Base-by-base conservation (phyloP, 2,888 invertebrate species). In the Acleris laterana region DNA sequence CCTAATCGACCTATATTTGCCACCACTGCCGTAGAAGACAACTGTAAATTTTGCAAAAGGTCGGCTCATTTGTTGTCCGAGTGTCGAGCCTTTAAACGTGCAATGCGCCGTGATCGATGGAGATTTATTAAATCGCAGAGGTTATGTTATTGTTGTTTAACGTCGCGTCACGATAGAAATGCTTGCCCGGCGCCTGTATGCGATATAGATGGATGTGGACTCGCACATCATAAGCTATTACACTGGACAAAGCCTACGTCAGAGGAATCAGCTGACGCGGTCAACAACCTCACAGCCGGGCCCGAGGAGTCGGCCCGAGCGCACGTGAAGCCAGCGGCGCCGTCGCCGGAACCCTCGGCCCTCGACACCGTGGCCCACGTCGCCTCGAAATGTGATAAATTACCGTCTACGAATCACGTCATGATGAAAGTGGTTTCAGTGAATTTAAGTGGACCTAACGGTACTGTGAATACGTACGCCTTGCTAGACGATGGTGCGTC, bases 41-140 rank as follows among this genome's bases (percentile, higher is more conserved):
- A 6, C 5, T 68, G 68, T 38, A 50, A 32, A 16, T 69, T 63
- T 38, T 69, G 66, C 58, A 48, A 62, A 13, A 69, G 63, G 42
- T 49, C 56, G 1, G 17, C 16, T 46, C 63, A 17, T 38, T 44
- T 20, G 11, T 38, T 71, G 17, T 13, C 67, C 0, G 62, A 70
- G 5, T 72, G 72, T 50, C 57, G 67, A 7, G n/a, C 19, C 17
- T 73, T 73, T 22, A 70, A 62, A 62, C 63, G 70, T 1, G 71
- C 73, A 9, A 63, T 73, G 68, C 53, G 68, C n/a, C 62, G 56
- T 32, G 69, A 70, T 53, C 49, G 50, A 49, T 71, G 68, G 71
- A 58, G 50, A n/a, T 69, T 38, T 62, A 68, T 66, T 5, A 68
- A 65, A 66, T 17, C 52, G 5, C 51, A 62, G 6, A 48, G 50